Evolutionary conservation across 2,888 invertebrate genomes (phyloP).

Genomic region (Rhagium mordax): DNA sequence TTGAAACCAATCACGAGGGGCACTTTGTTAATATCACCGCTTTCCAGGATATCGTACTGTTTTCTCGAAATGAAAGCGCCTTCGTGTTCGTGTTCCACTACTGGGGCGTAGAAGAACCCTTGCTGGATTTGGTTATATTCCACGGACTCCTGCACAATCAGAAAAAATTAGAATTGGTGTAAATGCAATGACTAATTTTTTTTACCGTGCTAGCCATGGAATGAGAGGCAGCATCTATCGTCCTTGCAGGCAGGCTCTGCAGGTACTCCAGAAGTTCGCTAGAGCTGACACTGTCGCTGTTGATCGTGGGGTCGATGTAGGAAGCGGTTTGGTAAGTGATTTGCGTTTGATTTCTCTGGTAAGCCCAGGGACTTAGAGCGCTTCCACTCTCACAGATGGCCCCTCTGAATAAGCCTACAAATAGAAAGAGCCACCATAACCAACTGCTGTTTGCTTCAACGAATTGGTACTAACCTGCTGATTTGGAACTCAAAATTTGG

Average conservation of each 20-base stretch:
- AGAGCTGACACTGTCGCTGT: conserved; percentile 22
- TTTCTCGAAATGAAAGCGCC: conserved; percentile 46
- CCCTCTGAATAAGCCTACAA: conserved; percentile 50
- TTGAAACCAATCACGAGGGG: conserved; percentile 50
- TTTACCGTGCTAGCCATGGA: conserved; percentile 1
- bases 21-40: conserved; percentile 42
- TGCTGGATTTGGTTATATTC: conserved; percentile 34
- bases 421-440: too few relatives aligned
- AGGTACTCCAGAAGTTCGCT: conserved; percentile 39
- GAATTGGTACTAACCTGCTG: conserved; percentile 24
- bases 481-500: conserved; percentile 39
- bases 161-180: too few relatives aligned
- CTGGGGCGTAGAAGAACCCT: conserved; percentile 44
- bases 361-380: conserved; percentile 53
- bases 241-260: not conserved
- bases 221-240: not conserved
- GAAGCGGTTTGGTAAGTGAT: conserved; percentile 49
- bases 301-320: conserved; percentile 30
- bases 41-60: conserved; percentile 39
- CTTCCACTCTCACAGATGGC: conserved; percentile 55
- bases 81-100: conserved; percentile 47
- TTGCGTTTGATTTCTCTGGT: conserved; percentile 51
- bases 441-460: too few relatives aligned
- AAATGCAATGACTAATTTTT: not conserved
- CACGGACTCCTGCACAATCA: too few relatives aligned